These are phyloP conservation scores for Rhinogobio ventralis DNA, from an alignment of 2,797 vertebrate genomes.

Conservation along the genomic window DNA sequence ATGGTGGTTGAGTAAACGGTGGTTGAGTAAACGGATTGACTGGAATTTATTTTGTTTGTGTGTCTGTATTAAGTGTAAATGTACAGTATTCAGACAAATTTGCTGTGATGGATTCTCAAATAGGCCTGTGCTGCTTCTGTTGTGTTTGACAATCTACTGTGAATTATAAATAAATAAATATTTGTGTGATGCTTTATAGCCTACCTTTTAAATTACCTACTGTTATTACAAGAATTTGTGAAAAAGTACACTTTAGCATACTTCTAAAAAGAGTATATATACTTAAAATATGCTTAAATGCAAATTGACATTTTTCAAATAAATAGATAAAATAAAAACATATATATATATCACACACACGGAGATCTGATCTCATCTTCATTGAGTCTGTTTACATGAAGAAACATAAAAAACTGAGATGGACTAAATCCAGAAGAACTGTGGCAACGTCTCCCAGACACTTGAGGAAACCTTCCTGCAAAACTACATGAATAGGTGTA, in stretches of 20 bases:
- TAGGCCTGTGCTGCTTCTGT: not conserved
- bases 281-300: not conserved
- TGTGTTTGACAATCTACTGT: constrained; percentile 15
- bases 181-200: not conserved
- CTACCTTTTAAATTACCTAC: not conserved
- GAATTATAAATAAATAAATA: constrained; percentile 2
- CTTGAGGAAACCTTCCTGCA: too few species aligned
- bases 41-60: not conserved
- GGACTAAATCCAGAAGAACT: too few species aligned
- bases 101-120: constrained; percentile 4
- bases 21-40: not conserved
- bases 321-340: too few species aligned
- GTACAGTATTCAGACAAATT: not conserved
- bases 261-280: not conserved
- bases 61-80: not conserved
- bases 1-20: not conserved
- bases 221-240: not conserved
- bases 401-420: too few species aligned
- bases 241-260: not conserved
- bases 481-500: too few species aligned
- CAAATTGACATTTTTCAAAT: too few species aligned
- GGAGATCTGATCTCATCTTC: too few species aligned
- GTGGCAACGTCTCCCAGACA: too few species aligned
- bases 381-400: too few species aligned
- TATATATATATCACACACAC: too few species aligned